Base-by-base conservation (phyloP, 1,140 invertebrate species). In the Papilio glaucus region DNA sequence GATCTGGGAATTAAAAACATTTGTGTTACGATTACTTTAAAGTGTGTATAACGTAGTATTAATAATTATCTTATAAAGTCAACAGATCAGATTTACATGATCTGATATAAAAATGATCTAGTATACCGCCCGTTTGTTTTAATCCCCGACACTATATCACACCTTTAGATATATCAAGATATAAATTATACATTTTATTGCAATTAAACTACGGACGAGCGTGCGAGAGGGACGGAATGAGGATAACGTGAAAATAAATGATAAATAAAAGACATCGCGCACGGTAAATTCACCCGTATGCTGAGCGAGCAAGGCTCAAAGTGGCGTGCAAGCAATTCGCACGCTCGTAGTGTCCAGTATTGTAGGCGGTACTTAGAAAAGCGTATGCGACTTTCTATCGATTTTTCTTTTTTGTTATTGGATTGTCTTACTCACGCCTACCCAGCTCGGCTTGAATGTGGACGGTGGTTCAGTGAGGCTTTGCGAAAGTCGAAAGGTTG, bases 201-300 rank as follows among this genome's bases (percentile, higher is more conserved):
- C 74, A 79, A 80, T 80, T 80, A 80, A 72, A 57, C 76, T 70
- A 45, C 39, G 33, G 21, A 7, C 15, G 21, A 61, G 73, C 0
- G 85, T 45, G 71, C 72, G 81, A 91, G 79, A 72, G 85, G 84
- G 85, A 89, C 65, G 61, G 84, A 68, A 76, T 91, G 89, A 89
- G 87, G 87, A 91, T 83, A 91, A 88, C 85, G 84, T 87, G 84
- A 80, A 82, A 65, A 84, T 77, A 81, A 85, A 85, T 78, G 83
- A 86, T 83, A 83, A 81, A 53, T 70, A 72, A 38, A 75, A 70
- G 62, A 74, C 63, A 57, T 77, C 71, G 72, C 63, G 57, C 77
- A 63, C 37, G 10, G 29, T n/a, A 72, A 15, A 38, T 24, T 71
- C 75, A 68, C 60, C 68, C 71, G 72, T 71, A 21, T 29, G 15